These are phyloP conservation scores for Cavia porcellus DNA, from an alignment of 2,113 vertebrate species.

Conservation along the genomic window DNA sequence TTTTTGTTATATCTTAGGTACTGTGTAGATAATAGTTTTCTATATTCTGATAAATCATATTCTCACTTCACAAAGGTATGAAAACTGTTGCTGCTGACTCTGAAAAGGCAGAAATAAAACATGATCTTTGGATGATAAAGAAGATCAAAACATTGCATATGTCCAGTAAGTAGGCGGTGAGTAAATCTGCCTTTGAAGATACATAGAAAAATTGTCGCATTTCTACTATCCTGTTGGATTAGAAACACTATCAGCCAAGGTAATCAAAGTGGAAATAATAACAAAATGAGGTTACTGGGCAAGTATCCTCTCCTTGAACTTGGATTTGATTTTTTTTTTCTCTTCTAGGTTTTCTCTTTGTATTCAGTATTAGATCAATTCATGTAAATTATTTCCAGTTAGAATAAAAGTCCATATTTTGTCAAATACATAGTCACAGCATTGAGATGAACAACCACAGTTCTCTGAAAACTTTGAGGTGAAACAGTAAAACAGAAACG, in stretches of 20 bases:
- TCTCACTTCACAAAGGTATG: neutral
- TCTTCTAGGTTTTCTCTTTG: neutral
- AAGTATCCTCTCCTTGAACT: neutral
- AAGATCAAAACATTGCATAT: neutral
- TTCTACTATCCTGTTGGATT: neutral
- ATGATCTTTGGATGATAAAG: neutral
- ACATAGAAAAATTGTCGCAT: neutral
- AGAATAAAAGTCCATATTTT: constrained; percentile 35
- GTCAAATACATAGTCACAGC: neutral
- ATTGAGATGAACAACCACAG: neutral
- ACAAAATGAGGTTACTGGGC: neutral
- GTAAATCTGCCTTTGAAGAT: neutral
- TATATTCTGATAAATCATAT: neutral
- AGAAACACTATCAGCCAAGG: neutral
- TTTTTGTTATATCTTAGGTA: neutral
- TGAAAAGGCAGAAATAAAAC: neutral
- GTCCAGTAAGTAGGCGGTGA: neutral
- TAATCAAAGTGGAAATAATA: neutral
- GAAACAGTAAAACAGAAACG: neutral
- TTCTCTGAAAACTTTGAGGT: neutral
- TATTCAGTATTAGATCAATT: neutral
- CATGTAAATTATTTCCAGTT: neutral
- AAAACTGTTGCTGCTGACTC: neutral
- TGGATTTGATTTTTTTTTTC: neutral
- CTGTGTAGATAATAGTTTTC: neutral